Conservation (phyloP, 2,888 invertebrate genomes). For the Gryllus longicercus region DNA sequence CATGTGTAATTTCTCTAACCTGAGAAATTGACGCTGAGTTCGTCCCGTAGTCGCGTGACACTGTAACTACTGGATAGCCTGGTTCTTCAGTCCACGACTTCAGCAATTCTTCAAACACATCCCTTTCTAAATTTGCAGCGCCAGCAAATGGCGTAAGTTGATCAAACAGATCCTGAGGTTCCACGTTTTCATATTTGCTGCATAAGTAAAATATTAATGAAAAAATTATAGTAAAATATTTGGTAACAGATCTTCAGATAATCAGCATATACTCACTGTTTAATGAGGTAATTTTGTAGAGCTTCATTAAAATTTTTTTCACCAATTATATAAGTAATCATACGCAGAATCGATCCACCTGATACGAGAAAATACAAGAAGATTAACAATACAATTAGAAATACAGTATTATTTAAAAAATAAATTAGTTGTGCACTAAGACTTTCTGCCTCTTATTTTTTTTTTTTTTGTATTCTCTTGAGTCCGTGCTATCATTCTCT, state of each 20-base stretch:
- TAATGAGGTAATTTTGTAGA: slow-evolving; percentile 35
- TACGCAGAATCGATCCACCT: slow-evolving; percentile 52
- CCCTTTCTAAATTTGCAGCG: background rate
- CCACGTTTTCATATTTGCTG: slow-evolving; percentile 29
- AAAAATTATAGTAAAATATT: too few species aligned
- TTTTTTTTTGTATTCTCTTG: too few species aligned
- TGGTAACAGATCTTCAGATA: too few species aligned
- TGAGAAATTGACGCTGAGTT: background rate
- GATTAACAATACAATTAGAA: background rate
- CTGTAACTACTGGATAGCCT: slow-evolving; percentile 27
- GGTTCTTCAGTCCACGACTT: slow-evolving; percentile 21
- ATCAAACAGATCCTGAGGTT: slow-evolving; percentile 34
- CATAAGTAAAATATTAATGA: background rate
- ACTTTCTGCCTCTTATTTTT: too few species aligned
- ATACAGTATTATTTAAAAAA: background rate
- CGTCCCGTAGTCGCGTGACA: slow-evolving; percentile 5
- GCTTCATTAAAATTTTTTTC: slow-evolving; percentile 48
- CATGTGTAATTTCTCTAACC: background rate
- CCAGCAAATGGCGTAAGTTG: slow-evolving; percentile 37
- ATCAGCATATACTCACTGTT: background rate
- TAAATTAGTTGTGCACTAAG: background rate
- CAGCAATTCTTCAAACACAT: slow-evolving; percentile 10
- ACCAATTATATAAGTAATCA: slow-evolving; percentile 52
- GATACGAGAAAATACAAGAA: slow-evolving; percentile 23
- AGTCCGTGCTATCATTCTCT: too few species aligned